These are phyloP conservation scores for Salarias fasciatus DNA, from an alignment of 2,797 vertebrate species.

Conservation along the genomic window DNA sequence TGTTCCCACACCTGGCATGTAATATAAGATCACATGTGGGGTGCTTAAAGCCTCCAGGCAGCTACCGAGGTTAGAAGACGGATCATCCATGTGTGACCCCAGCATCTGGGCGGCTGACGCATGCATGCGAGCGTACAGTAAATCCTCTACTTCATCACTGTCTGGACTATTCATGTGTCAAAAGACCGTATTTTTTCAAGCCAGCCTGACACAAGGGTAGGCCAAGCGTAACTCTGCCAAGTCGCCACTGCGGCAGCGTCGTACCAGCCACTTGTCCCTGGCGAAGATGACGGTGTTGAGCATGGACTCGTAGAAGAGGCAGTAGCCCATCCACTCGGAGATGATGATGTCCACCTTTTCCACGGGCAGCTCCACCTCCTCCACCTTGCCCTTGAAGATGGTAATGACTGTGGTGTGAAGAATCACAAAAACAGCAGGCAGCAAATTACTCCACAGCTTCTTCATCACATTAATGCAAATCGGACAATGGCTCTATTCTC, in stretches of 20 bases:
- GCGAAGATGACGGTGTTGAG: slow-evolving; percentile 98
- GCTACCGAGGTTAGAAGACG: slow-evolving; percentile 25
- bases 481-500: slow-evolving; percentile 17
- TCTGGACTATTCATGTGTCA: slow-evolving; percentile 31
- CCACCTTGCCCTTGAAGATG: slow-evolving; percentile 98
- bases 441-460: slow-evolving; percentile 36
- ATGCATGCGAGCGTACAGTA: slow-evolving; percentile 25
- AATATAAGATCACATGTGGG: slow-evolving; percentile 33
- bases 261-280: slow-evolving; percentile 98
- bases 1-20: slow-evolving; percentile 58
- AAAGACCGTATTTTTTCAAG: slow-evolving; percentile 20
- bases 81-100: slow-evolving; percentile 40
- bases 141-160: slow-evolving; percentile 47
- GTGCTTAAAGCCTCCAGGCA: slow-evolving; percentile 37
- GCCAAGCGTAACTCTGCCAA: background rate
- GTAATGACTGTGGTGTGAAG: slow-evolving; percentile 89
- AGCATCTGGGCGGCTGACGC: slow-evolving; percentile 42
- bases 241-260: slow-evolving; percentile 17
- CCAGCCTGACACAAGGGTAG: background rate
- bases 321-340: slow-evolving; percentile 99
- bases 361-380: slow-evolving; percentile 95
- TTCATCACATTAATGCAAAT: slow-evolving; percentile 32
- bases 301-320: slow-evolving; percentile 98
- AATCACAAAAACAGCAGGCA: slow-evolving; percentile 44
- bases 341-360: slow-evolving; percentile 97